These are phyloP conservation scores for Champsocephalus esox DNA, from an alignment of 2,797 vertebrate genomes.

Conservation along the genomic window DNA sequence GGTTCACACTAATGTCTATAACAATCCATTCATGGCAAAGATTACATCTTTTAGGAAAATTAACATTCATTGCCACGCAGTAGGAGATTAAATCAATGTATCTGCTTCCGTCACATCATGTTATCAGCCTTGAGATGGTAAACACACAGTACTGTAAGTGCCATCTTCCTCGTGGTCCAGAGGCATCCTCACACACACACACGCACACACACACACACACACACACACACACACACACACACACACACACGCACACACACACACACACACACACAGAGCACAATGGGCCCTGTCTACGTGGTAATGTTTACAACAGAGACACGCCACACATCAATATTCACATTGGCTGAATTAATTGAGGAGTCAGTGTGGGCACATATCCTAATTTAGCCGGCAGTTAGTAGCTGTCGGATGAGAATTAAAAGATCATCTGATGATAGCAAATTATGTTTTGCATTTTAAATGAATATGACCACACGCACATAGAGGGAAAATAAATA, in stretches of 20 bases:
- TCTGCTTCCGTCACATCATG: conserved; percentile 76
- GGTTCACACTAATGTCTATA: conserved; percentile 73
- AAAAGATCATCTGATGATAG: conserved; percentile 50
- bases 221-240: too few relatives aligned
- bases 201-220: too few relatives aligned
- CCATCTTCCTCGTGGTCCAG: conserved; percentile 69
- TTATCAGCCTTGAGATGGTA: conserved; percentile 78
- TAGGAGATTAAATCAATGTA: conserved; percentile 81
- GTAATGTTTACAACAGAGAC: conserved; percentile 66
- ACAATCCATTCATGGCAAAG: conserved; percentile 72
- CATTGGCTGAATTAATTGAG: conserved; percentile 56
- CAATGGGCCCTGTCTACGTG: conserved; percentile 61
- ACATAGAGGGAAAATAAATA: background rate
- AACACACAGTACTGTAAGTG: conserved; percentile 78
- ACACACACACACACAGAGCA: conserved; percentile 46
- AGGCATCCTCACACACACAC: conserved; percentile 62
- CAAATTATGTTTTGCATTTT: conserved; percentile 30
- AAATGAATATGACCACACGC: conserved; percentile 20
- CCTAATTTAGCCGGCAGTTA: conserved; percentile 54
- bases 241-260: conserved; percentile 35
- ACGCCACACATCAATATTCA: conserved; percentile 60
- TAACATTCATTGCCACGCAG: conserved; percentile 77
- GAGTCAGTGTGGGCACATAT: conserved; percentile 40
- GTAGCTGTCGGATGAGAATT: conserved; percentile 41
- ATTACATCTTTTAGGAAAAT: conserved; percentile 81